Conservation (phyloP, 2,797 vertebrate species). For the Centroberyx gerrardi region DNA sequence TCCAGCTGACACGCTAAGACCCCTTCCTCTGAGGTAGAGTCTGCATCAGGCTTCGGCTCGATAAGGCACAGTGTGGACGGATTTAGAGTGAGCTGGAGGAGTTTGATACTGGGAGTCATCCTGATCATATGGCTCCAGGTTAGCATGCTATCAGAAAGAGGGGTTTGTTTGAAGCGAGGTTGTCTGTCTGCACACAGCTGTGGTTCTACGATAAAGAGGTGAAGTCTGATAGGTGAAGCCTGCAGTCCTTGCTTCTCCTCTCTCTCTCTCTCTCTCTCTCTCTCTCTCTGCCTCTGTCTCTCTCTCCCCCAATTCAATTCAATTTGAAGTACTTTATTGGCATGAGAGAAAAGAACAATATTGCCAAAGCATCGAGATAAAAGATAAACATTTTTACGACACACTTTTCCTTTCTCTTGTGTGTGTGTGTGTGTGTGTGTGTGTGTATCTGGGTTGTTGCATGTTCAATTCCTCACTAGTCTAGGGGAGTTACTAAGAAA, state of each 20-base stretch:
- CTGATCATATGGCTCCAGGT: conserved; percentile 76
- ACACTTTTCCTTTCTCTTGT: neutral
- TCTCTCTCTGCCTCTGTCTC: conserved; percentile 16
- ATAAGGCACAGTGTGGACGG: conserved; percentile 68
- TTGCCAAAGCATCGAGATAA: conserved; percentile 7
- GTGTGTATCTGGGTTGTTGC: conserved; percentile 12
- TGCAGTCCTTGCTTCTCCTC: conserved; percentile 31
- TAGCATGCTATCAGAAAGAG: conserved; percentile 68
- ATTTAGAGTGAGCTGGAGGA: conserved; percentile 68
- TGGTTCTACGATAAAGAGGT: conserved; percentile 71
- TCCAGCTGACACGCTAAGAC: conserved; percentile 53
- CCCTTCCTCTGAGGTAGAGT: conserved; percentile 46
- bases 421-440: neutral
- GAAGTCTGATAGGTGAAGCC: conserved; percentile 63
- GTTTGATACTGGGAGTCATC: conserved; percentile 68
- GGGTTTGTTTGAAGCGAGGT: conserved; percentile 71
- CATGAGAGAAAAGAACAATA: conserved; percentile 25
- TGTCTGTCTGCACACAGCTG: conserved; percentile 75
- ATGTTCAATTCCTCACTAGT: conserved; percentile 21
- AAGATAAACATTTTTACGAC: neutral
- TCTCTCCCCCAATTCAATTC: conserved; percentile 43
- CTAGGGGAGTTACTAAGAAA: conserved; percentile 12
- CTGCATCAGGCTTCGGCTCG: conserved; percentile 61
- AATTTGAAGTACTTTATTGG: conserved; percentile 16
- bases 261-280: neutral